Evolutionary conservation across 2,797 vertebrate genomes (phyloP).

Genomic region (Acomys russatus): DNA sequence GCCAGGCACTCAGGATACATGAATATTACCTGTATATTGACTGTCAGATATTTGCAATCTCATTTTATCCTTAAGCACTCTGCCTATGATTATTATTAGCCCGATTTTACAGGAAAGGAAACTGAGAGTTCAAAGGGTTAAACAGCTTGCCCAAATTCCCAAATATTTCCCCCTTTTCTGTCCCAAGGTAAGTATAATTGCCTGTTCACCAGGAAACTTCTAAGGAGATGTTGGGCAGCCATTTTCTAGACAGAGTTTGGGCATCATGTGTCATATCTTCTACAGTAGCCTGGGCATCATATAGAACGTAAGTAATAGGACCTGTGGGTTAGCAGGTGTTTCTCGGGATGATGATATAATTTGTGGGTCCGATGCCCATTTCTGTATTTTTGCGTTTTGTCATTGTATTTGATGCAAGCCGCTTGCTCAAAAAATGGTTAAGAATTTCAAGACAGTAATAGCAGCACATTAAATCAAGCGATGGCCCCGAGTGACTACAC

Average conservation of each 20-base stretch:
- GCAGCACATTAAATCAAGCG: neutral
- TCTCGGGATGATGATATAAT: neutral
- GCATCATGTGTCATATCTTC: neutral
- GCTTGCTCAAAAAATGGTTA: slow-evolving; percentile 10
- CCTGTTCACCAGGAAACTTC: neutral
- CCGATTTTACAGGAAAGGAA: slow-evolving; percentile 4
- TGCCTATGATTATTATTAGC: neutral
- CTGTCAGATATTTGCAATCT: neutral
- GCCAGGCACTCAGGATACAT: neutral
- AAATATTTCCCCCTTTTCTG: neutral
- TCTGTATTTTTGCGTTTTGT: neutral
- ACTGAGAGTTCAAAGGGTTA: neutral
- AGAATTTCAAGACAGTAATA: slow-evolving; percentile 24
- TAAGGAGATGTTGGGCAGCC: neutral
- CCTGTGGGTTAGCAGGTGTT: neutral
- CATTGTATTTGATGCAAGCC: neutral
- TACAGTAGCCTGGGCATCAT: neutral
- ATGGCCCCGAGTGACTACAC: neutral
- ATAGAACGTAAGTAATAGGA: neutral
- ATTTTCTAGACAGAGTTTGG: neutral
- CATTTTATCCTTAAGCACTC: slow-evolving; percentile 16
- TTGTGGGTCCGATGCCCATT: neutral
- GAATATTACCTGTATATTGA: neutral
- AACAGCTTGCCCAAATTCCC: neutral
- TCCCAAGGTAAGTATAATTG: neutral